Conservation (phyloP, 2,797 vertebrate genomes). For the Clarias platycephalus region DNA sequence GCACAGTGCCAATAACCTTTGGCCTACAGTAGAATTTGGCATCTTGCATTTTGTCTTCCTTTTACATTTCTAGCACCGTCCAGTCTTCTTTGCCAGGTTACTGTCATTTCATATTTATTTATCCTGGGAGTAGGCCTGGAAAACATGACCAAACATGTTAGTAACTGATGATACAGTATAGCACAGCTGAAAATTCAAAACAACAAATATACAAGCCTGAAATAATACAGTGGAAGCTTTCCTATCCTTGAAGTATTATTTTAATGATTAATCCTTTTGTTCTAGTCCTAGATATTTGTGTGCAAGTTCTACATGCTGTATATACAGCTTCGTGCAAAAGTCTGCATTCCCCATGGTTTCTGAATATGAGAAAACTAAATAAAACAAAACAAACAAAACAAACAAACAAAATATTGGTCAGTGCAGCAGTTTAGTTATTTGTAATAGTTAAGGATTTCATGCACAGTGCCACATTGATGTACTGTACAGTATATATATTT, state of each 20-base stretch:
- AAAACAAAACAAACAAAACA: neutral
- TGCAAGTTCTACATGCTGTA: neutral
- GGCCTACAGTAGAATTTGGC: conserved; percentile 32
- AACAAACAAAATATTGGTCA: neutral
- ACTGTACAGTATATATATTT: too few species aligned
- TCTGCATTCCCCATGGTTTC: neutral
- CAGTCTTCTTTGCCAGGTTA: conserved; percentile 24
- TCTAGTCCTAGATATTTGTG: neutral
- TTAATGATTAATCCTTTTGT: neutral
- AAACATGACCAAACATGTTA: conserved; percentile 16
- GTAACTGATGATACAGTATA: neutral
- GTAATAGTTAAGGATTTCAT: neutral
- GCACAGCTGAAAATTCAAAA: neutral
- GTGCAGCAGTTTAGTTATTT: neutral
- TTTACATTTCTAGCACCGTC: conserved; percentile 28
- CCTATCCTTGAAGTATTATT: neutral
- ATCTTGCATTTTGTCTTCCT: conserved; percentile 22
- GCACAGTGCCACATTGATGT: too few species aligned
- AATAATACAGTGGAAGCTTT: neutral
- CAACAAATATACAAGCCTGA: neutral
- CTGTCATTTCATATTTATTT: conserved; percentile 30
- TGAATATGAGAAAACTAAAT: too few species aligned
- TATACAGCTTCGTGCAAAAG: neutral
- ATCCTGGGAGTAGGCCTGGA: conserved; percentile 34
- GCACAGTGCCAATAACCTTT: conserved; percentile 37